phyloP scores from a whole-genome alignment of 2,113 vertebrate genomes.

The Alligator mississippiensis region DNA sequence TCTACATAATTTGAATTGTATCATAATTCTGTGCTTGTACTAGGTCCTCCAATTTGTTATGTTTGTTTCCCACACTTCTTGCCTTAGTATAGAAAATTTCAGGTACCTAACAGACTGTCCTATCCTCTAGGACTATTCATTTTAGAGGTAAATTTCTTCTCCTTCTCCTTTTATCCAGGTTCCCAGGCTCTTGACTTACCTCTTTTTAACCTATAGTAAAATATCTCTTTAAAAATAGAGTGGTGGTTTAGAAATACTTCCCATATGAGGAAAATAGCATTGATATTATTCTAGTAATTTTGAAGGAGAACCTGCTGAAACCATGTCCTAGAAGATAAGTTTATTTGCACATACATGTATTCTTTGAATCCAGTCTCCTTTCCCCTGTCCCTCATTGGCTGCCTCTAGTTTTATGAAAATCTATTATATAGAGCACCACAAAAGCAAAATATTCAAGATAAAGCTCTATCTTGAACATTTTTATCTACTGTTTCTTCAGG shows the following conservation, averaged over 20 bases:
- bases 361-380: neutral
- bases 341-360: neutral
- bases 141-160: no score
- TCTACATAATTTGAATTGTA: no score
- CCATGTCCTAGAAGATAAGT: neutral
- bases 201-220: no score
- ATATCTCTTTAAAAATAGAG: no score
- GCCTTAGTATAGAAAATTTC: no score
- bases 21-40: no score
- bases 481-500: neutral
- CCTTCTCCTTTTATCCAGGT: no score
- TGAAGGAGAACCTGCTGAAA: neutral
- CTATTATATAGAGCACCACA: neutral
- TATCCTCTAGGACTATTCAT: no score
- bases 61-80: no score
- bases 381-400: neutral
- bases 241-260: neutral
- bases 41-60: no score
- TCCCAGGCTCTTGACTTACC: no score
- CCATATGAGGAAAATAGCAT: neutral
- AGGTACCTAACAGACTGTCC: no score
- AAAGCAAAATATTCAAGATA: neutral
- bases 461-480: neutral
- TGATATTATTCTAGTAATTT: neutral
- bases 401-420: neutral